Evolutionary conservation across 2,113 vertebrate species (phyloP).

Genomic region (Anser brachyrhynchus): DNA sequence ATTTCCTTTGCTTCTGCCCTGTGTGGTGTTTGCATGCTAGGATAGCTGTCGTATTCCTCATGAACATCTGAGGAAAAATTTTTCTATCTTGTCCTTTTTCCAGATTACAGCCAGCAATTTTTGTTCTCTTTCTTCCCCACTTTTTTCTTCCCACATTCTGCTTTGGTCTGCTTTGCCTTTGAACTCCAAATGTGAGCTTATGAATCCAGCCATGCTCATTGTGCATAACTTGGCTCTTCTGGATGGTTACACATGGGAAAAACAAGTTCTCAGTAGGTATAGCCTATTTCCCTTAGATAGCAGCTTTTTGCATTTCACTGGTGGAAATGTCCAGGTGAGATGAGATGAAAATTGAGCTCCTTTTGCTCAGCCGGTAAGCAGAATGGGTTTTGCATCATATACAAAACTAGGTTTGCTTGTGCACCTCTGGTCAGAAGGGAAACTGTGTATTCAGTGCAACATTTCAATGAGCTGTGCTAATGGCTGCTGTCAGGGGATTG

Average conservation of each 20-base stretch:
- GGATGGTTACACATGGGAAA: background rate
- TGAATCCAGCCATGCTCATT: accelerated
- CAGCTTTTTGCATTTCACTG: background rate
- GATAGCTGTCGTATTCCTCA: background rate
- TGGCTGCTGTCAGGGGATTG: background rate
- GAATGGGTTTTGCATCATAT: background rate
- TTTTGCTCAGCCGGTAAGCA: background rate
- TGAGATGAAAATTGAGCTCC: background rate
- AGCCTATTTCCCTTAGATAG: background rate
- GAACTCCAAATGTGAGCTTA: background rate
- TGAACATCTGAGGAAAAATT: background rate
- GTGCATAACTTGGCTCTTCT: background rate
- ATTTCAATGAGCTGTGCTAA: background rate
- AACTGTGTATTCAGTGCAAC: background rate
- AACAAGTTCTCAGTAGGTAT: background rate
- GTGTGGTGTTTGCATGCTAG: accelerated
- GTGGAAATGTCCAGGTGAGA: background rate
- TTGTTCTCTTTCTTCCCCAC: accelerated
- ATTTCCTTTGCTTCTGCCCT: background rate
- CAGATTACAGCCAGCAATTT: background rate
- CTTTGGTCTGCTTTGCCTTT: background rate
- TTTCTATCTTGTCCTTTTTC: background rate
- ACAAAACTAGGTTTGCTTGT: background rate
- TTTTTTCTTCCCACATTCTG: background rate
- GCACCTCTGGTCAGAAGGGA: background rate